These are phyloP conservation scores for Tamandua tetradactyla DNA, from an alignment of 2,797 vertebrate species.

Conservation along the genomic window DNA sequence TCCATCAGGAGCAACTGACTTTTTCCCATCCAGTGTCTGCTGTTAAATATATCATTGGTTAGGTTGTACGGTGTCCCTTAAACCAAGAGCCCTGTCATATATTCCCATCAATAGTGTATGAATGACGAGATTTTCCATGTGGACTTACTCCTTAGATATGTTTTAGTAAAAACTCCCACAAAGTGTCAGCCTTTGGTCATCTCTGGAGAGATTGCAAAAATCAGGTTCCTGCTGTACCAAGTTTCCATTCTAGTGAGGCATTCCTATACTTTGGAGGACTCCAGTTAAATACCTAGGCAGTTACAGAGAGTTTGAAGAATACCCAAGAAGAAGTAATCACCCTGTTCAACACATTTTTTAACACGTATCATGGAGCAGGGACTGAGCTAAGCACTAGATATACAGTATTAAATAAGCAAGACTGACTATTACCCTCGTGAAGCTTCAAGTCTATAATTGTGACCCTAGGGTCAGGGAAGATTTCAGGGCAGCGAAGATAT, in stretches of 20 bases:
- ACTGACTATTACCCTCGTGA: not conserved
- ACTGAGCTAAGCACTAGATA: not conserved
- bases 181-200: not conserved
- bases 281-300: not conserved
- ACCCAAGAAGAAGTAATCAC: not conserved
- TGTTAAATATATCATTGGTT: not conserved
- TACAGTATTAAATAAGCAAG: constrained; percentile 9
- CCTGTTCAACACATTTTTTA: not conserved
- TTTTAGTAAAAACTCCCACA: not conserved
- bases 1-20: not conserved
- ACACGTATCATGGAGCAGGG: not conserved
- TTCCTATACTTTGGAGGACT: not conserved
- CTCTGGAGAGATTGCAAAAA: not conserved
- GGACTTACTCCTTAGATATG: not conserved
- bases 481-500: not conserved
- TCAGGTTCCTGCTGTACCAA: not conserved
- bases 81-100: not conserved
- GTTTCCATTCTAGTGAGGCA: not conserved
- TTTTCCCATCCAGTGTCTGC: not conserved
- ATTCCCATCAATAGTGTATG: not conserved
- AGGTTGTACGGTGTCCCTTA: not conserved
- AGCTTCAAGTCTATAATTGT: not conserved
- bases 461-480: not conserved
- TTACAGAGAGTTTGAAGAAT: not conserved
- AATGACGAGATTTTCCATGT: not conserved